These are phyloP conservation scores for Aselliscus stoliczkanus DNA, from an alignment of 2,797 vertebrate genomes.

Conservation along the genomic window DNA sequence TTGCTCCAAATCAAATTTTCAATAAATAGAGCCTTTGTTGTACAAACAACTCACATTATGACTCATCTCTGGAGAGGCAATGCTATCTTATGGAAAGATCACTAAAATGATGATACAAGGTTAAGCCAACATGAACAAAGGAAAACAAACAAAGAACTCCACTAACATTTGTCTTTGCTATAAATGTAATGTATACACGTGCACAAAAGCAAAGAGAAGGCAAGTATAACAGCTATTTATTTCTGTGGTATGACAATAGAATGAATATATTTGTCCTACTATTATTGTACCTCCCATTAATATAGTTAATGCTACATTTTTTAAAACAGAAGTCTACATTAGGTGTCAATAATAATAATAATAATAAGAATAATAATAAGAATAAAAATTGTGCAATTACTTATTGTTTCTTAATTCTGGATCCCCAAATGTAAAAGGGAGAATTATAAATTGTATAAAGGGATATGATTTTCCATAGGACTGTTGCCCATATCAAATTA, in stretches of 20 bases:
- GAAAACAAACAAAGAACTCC: neutral
- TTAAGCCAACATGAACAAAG: neutral
- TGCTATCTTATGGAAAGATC: neutral
- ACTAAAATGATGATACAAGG: neutral
- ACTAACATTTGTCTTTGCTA: neutral
- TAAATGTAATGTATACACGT: neutral
- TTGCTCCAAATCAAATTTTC: neutral
- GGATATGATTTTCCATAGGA: neutral
- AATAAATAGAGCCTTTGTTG: neutral
- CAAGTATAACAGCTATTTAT: neutral
- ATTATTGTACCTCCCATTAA: neutral
- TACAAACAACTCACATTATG: neutral
- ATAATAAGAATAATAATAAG: no score
- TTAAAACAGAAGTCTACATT: neutral
- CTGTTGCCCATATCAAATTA: neutral
- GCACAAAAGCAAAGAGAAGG: neutral
- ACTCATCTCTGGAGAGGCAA: neutral
- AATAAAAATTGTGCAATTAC: neutral
- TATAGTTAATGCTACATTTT: neutral
- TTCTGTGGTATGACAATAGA: neutral
- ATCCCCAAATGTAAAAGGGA: neutral
- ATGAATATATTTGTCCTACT: neutral
- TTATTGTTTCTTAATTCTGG: neutral
- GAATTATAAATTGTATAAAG: neutral
- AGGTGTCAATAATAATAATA: no score